Conservation (phyloP, 2,113 vertebrate genomes). For the Aleadryas rufinucha region DNA sequence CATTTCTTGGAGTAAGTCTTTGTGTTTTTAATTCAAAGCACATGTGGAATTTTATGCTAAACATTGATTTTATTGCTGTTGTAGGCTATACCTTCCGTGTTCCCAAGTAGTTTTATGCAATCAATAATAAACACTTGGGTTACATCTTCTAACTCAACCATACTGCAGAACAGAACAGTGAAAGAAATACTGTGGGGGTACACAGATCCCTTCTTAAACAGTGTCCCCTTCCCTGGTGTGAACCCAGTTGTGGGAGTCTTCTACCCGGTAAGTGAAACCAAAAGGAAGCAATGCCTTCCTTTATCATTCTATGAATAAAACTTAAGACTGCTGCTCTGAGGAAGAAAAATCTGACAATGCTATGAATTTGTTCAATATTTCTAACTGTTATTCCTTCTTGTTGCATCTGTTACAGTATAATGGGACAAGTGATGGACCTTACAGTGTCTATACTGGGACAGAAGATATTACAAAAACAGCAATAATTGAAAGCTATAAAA, state of each 20-base stretch:
- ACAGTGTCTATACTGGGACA: constrained; percentile 82
- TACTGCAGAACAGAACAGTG: constrained; percentile 85
- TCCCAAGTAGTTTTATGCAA: constrained; percentile 3
- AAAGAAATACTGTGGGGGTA: constrained; percentile 93
- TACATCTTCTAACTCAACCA: constrained; percentile 61
- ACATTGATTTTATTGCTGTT: background rate
- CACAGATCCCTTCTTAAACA: constrained; percentile 75
- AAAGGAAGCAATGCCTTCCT: background rate
- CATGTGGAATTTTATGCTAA: background rate
- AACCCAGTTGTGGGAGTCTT: constrained; percentile 75
- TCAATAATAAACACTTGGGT: constrained; percentile 57
- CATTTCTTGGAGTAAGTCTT: background rate
- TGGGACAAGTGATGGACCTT: constrained; percentile 82
- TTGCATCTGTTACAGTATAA: constrained; percentile 82
- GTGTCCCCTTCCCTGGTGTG: constrained; percentile 24
- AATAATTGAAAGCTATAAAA: constrained; percentile 80
- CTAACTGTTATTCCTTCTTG: background rate
- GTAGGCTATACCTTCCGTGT: constrained; percentile 76
- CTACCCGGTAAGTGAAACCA: constrained; percentile 74
- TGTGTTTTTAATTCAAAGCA: background rate
- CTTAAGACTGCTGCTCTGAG: background rate
- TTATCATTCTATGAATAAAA: background rate
- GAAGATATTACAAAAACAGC: constrained; percentile 80
- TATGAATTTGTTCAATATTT: background rate
- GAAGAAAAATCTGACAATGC: background rate